Evolutionary conservation across 2,797 vertebrate species (phyloP).

Genomic region (Bothrops alternatus): DNA sequence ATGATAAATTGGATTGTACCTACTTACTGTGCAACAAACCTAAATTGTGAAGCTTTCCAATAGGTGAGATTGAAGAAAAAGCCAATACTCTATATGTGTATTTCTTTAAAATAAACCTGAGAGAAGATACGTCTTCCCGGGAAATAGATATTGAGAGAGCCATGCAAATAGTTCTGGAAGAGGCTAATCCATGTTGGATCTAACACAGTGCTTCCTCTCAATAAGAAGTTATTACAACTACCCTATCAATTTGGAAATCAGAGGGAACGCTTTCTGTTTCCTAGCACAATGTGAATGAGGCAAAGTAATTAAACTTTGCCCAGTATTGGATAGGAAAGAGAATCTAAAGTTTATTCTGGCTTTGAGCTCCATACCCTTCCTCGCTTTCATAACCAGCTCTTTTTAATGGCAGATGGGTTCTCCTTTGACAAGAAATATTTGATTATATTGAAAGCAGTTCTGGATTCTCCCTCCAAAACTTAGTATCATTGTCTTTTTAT

Average conservation of each 20-base stretch:
- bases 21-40: background rate
- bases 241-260: background rate
- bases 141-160: background rate
- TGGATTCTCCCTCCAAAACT: background rate
- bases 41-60: background rate
- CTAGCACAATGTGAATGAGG: background rate
- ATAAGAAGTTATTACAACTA: background rate
- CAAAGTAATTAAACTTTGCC: background rate
- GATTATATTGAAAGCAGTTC: background rate
- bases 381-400: background rate
- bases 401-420: background rate
- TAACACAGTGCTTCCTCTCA: background rate
- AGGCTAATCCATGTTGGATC: background rate
- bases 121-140: background rate
- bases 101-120: background rate
- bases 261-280: background rate
- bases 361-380: background rate
- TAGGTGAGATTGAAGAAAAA: background rate
- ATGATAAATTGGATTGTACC: background rate
- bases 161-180: background rate
- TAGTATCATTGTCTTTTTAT: background rate
- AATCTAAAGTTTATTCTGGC: background rate
- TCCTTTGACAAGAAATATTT: background rate
- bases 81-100: background rate
- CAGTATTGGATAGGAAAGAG: background rate